Evolutionary conservation across 2,113 vertebrate genomes (phyloP).

Genomic region (Amblyornis subalaris): DNA sequence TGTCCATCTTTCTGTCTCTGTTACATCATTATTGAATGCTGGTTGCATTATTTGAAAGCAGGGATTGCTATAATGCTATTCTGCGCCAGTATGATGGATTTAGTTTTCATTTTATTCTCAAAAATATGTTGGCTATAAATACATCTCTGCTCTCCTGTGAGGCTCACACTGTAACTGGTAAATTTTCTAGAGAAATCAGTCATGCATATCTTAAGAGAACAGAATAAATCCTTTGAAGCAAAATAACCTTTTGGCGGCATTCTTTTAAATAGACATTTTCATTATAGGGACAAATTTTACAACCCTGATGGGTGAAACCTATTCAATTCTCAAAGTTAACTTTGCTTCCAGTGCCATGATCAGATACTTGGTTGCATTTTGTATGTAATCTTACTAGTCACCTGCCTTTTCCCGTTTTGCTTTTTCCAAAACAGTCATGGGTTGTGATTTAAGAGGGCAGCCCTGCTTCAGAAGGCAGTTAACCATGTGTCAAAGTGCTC

Average conservation of each 20-base stretch:
- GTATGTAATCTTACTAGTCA: background rate
- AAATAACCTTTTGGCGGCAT: slow-evolving; percentile 52
- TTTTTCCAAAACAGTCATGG: background rate
- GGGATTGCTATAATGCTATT: slow-evolving; percentile 42
- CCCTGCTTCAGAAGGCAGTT: background rate
- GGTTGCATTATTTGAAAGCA: slow-evolving; percentile 62
- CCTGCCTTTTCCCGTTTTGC: background rate
- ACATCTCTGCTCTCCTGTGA: slow-evolving; percentile 64
- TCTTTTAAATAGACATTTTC: slow-evolving; percentile 48
- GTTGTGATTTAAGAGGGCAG: background rate
- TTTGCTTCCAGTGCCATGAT: background rate
- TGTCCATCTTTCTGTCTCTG: slow-evolving; percentile 52
- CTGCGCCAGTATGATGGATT: slow-evolving; percentile 37
- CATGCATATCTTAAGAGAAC: slow-evolving; percentile 54
- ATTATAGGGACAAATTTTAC: background rate
- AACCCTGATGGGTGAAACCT: background rate
- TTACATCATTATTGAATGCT: slow-evolving; percentile 55
- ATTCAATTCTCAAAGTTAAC: background rate
- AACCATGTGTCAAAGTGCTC: background rate
- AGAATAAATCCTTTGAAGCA: slow-evolving; percentile 67
- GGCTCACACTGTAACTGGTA: slow-evolving; percentile 31
- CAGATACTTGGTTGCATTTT: background rate
- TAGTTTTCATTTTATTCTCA: slow-evolving; percentile 70
- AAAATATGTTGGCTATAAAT: slow-evolving; percentile 64
- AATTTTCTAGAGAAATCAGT: slow-evolving; percentile 65